These are phyloP conservation scores for Pogoniulus pusillus DNA, from an alignment of 2,797 vertebrate species.

Conservation along the genomic window DNA sequence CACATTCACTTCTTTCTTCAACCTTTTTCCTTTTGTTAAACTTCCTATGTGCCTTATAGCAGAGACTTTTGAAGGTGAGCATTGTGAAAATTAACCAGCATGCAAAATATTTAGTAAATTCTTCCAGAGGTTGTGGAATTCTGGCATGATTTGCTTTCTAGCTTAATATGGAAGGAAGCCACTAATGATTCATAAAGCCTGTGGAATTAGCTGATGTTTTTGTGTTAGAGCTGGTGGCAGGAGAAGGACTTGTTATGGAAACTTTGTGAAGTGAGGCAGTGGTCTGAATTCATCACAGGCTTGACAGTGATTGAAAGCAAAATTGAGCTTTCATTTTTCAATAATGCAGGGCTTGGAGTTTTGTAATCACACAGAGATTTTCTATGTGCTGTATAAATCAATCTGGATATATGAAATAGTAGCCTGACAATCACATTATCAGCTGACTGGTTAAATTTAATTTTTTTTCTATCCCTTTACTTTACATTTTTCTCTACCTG, in stretches of 20 bases:
- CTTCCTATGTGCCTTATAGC: neutral
- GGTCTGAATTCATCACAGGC: neutral
- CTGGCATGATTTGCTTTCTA: neutral
- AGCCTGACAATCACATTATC: neutral
- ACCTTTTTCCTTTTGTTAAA: neutral
- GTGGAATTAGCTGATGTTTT: neutral
- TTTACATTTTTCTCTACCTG: neutral
- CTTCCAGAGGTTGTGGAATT: neutral
- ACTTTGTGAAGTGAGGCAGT: neutral
- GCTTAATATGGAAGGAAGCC: neutral
- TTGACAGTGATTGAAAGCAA: neutral
- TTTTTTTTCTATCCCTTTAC: neutral
- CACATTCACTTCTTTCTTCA: neutral
- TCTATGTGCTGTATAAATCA: conserved; percentile 26
- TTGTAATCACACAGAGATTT: neutral
- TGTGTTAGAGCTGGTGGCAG: neutral
- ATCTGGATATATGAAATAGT: neutral
- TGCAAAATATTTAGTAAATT: neutral
- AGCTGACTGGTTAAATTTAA: neutral
- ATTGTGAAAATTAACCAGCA: neutral
- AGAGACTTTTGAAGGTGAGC: no score
- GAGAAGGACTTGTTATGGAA: neutral
- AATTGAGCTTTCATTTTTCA: conserved; percentile 34
- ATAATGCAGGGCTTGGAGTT: neutral
- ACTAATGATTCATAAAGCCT: neutral